phyloP scores from a whole-genome alignment of 2,888 invertebrate species.

The Unio delphinus region DNA sequence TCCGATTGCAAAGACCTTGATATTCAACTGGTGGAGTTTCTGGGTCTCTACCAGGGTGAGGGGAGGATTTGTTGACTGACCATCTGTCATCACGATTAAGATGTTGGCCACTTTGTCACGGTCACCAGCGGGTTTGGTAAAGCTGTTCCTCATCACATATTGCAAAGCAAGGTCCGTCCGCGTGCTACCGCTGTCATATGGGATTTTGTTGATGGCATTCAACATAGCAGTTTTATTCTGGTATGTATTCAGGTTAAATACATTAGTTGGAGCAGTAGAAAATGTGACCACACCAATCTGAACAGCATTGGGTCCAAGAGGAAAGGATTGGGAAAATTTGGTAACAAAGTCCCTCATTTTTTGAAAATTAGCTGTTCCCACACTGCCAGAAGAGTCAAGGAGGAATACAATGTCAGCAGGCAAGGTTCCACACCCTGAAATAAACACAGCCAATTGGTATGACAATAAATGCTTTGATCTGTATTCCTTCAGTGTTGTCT shows the following conservation, averaged over 20 bases:
- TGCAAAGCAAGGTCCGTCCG: conserved; percentile 58
- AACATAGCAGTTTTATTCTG: conserved; percentile 32
- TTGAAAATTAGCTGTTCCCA: conserved; percentile 45
- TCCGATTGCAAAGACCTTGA: conserved; percentile 52
- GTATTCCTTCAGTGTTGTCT: too few relatives aligned
- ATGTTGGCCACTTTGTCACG: conserved; percentile 51
- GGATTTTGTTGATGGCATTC: conserved; percentile 43
- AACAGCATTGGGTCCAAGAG: conserved; percentile 51
- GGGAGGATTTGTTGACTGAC: conserved; percentile 41
- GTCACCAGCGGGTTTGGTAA: conserved; percentile 51
- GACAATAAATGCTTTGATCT: too few relatives aligned
- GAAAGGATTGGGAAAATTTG: conserved; percentile 49
- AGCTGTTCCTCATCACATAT: conserved; percentile 45
- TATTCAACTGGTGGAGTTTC: conserved; percentile 37
- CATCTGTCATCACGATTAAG: conserved; percentile 57
- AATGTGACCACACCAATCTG: conserved; percentile 57
- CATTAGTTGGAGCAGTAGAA: conserved; percentile 37
- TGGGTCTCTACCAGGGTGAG: conserved; percentile 33
- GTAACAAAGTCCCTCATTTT: conserved; percentile 55
- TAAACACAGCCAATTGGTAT: too few relatives aligned
- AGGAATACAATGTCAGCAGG: conserved; percentile 58
- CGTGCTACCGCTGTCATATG: conserved; percentile 54
- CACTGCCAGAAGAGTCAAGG: conserved; percentile 54
- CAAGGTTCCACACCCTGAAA: conserved; percentile 46
- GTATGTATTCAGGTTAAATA: conserved; percentile 54